A percentile compares a stretch with the other conserved stretches of the same genome.
phyloP scores from a whole-genome alignment of 2,113 vertebrate genomes.

The Amazona vittata region DNA sequence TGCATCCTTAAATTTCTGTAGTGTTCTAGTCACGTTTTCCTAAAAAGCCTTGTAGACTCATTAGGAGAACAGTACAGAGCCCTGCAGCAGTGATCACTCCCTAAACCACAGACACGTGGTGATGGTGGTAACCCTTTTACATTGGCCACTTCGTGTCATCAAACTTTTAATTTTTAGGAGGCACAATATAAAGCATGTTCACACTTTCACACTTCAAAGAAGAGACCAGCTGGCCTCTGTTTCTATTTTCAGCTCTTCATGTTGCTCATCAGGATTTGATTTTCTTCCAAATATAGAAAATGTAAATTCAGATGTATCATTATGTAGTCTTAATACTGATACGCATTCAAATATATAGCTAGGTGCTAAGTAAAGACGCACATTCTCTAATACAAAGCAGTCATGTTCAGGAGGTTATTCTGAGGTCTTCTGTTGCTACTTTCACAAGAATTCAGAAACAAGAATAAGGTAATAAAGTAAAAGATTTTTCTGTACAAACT shows the following conservation, averaged over 20 bases:
- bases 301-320: neutral
- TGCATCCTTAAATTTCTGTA: neutral
- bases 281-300: conserved; percentile 24
- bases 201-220: neutral
- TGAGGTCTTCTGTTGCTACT: neutral
- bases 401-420: neutral
- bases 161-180: neutral
- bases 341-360: neutral
- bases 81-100: neutral
- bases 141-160: neutral
- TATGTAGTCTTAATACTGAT: neutral
- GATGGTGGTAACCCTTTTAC: neutral
- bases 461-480: neutral
- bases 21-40: neutral
- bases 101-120: neutral
- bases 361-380: neutral
- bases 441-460: neutral
- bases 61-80: neutral
- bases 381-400: neutral
- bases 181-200: neutral
- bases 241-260: conserved; percentile 18
- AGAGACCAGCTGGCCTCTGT: neutral
- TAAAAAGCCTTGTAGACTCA: neutral
- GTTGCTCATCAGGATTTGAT: neutral
- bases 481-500: neutral